phyloP scores from a whole-genome alignment of 1,140 invertebrate genomes.

The Nixonia krombeini region DNA sequence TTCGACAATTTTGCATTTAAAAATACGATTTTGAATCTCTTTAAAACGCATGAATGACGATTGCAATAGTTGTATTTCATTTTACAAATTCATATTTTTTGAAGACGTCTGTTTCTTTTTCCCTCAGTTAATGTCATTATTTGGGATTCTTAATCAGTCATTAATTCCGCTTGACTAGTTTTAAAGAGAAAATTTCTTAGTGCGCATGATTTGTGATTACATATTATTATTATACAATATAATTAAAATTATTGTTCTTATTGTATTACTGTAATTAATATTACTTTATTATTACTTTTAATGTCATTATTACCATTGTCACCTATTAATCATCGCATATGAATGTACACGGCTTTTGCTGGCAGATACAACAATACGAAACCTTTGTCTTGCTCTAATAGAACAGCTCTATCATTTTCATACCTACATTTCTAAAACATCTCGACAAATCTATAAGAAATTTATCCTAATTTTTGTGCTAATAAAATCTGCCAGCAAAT shows the following conservation, averaged over 20 bases:
- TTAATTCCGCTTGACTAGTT: constrained; percentile 65
- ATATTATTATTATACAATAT: constrained; percentile 45
- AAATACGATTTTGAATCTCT: background rate
- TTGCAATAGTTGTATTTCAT: background rate
- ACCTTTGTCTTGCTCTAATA: no score
- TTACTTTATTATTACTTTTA: constrained; percentile 36
- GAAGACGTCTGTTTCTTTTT: constrained; percentile 17
- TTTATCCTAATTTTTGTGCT: constrained; percentile 30
- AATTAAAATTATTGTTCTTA: constrained; percentile 13
- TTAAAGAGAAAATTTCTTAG: constrained; percentile 61
- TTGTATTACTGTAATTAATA: constrained; percentile 41
- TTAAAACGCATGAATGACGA: no score
- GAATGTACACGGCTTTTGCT: constrained; percentile 21
- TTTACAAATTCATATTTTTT: constrained; percentile 21
- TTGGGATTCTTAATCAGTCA: constrained; percentile 33
- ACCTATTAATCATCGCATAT: constrained; percentile 35
- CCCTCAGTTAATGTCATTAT: constrained; percentile 3
- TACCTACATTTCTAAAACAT: constrained; percentile 24
- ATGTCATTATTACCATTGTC: constrained; percentile 29
- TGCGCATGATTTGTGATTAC: constrained; percentile 68
- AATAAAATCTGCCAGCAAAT: constrained; percentile 11
- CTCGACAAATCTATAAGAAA: no score
- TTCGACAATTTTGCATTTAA: no score
- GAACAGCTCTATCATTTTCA: no score
- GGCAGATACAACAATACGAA: constrained; percentile 28